Conservation (phyloP, 1,140 invertebrate genomes). For the Carposina sasakii region DNA sequence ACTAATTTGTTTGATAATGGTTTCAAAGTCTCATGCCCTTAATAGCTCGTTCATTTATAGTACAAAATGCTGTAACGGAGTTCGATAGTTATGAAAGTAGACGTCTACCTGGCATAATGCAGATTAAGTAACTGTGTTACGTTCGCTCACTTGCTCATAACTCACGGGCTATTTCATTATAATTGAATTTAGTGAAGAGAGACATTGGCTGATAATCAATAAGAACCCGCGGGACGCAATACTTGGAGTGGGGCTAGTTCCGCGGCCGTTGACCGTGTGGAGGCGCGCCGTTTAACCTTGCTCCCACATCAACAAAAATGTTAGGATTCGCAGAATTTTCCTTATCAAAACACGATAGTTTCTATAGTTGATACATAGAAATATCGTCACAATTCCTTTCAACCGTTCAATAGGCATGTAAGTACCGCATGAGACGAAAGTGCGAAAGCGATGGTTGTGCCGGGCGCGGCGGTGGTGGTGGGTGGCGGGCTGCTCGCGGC, state of each 20-base stretch:
- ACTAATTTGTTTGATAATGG: conserved; percentile 22
- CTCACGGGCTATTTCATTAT: too few species aligned
- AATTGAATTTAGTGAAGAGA: conserved; percentile 38
- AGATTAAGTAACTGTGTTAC: too few species aligned
- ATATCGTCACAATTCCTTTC: too few species aligned
- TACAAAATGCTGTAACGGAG: too few species aligned
- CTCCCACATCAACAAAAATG: too few species aligned
- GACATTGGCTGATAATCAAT: conserved; percentile 60
- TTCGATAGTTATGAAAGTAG: too few species aligned
- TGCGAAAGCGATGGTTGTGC: conserved; percentile 77
- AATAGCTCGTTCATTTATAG: conserved; percentile 7
- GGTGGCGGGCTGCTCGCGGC: conserved; percentile 53
- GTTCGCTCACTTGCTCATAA: too few species aligned
- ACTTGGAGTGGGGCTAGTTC: too few species aligned
- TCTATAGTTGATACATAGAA: too few species aligned
- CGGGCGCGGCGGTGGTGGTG: conserved; percentile 62
- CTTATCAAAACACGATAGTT: too few species aligned
- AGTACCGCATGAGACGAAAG: conserved; percentile 77
- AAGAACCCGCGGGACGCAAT: conserved; percentile 44
- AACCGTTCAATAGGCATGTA: conserved; percentile 59
- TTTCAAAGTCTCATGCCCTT: conserved; percentile 12
- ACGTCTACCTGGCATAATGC: too few species aligned
- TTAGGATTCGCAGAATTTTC: too few species aligned
- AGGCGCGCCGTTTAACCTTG: conserved; percentile 58
- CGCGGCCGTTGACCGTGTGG: conserved; percentile 62